Percentiles rank a stretch among this genome's conserved stretches.
Evolutionary conservation across 2,113 vertebrate species (phyloP).

Genomic region (Xerus inauris): DNA sequence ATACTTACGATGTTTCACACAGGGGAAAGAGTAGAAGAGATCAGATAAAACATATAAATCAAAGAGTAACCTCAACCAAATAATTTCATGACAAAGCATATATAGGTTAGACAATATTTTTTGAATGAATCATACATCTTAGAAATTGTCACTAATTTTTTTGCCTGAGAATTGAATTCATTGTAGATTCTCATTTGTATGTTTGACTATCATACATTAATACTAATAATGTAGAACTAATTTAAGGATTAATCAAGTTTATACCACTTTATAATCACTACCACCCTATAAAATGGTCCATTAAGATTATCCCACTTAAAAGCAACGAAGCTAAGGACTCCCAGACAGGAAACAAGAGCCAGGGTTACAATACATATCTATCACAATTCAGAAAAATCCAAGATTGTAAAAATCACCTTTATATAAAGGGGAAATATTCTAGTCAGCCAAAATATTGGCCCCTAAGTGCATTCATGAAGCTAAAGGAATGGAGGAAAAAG

Average conservation of each 20-base stretch:
- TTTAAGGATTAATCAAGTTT: background rate
- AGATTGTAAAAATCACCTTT: background rate
- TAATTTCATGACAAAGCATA: background rate
- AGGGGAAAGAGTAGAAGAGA: background rate
- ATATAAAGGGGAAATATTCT: background rate
- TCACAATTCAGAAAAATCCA: background rate
- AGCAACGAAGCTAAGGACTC: background rate
- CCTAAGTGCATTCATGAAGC: background rate
- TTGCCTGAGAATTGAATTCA: background rate
- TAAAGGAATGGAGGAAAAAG: background rate
- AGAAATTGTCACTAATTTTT: background rate
- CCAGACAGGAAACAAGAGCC: background rate
- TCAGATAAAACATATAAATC: constrained; percentile 1
- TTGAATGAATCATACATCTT: background rate
- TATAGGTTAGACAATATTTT: background rate
- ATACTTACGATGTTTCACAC: background rate
- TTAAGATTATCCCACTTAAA: background rate
- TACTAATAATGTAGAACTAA: background rate
- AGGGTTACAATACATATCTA: background rate
- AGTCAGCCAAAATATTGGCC: background rate
- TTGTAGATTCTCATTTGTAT: background rate
- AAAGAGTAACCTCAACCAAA: background rate
- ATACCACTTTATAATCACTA: constrained; percentile 15
- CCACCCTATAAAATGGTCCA: background rate
- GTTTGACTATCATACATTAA: background rate